Evolutionary conservation across 2,888 invertebrate genomes (phyloP), one percentile per base, ranked within the genome.

Genomic region (Amiota minor): DNA sequence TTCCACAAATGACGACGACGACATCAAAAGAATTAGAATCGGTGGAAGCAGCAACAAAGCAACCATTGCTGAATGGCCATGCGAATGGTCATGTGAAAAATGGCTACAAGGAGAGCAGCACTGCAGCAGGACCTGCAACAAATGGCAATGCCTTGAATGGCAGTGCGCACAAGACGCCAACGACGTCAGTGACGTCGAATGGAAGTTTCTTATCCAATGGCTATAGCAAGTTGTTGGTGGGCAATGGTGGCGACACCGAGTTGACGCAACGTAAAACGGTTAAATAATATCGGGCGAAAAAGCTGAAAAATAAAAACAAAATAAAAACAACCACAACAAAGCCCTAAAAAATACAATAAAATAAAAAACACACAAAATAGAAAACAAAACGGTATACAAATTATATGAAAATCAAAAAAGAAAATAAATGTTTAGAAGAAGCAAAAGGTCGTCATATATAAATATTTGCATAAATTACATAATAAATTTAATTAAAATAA

Each of bases 221-320:
- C 49, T 81, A 77, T 73, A 80, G 75, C 61, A 79, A 84, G 75
- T 77, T 83, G 70, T 72, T 83, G 74, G 87, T 83, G 73, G 75
- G 65, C 53, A 75, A 65, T 62, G 83, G 81, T 49, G 83, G 86
- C 74, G 81, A 87, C 49, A 81, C 87, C 78, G 88, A 88, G 80
- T 81, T 90, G 78, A 88, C 86, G 72, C 89, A 90, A 79, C 84
- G 90, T 76, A 90, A 89, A 84, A 86, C 87, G 83, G 87, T 87
- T 73, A 89, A 90, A 89, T 89, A 89, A 90, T 89, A 89, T 86
- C 86, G 82, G 82, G 72, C 75, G 70, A 59, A 11, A 20, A 87
- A 82, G 76, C 79, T 78, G 78, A 79, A 72, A 78, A 76, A 79
- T 78, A 74, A 78, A 76, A 78, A 78, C 79, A 82, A 73, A 79